phyloP scores from a whole-genome alignment of 2,888 invertebrate genomes.

The Sthenelais limicola region DNA sequence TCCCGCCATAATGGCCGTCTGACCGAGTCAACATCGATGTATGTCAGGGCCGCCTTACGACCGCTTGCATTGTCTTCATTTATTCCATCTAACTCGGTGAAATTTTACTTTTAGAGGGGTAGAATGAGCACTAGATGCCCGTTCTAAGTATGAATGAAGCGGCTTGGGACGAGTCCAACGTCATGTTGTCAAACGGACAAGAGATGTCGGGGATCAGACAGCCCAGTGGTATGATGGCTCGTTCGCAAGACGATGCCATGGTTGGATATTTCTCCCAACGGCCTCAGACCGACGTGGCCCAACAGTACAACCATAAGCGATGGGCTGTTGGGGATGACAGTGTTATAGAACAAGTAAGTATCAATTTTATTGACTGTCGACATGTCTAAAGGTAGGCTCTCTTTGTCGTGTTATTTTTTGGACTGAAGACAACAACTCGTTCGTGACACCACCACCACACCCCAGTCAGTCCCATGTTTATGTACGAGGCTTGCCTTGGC shows the following conservation, averaged over 20 bases:
- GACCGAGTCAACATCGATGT: conserved; percentile 42
- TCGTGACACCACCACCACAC: background rate
- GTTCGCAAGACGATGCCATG: conserved; percentile 89
- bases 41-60: conserved; percentile 26
- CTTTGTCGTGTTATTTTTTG: background rate
- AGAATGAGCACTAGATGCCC: conserved; percentile 64
- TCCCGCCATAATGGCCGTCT: conserved; percentile 45
- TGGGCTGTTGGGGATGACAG: conserved; percentile 94
- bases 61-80: conserved; percentile 4
- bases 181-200: conserved; percentile 53
- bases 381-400: background rate
- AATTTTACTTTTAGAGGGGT: conserved; percentile 31
- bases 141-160: conserved; percentile 69
- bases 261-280: conserved; percentile 93
- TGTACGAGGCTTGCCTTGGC: background rate
- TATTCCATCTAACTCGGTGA: background rate
- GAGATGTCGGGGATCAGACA: conserved; percentile 57
- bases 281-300: conserved; percentile 86
- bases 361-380: background rate
- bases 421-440: background rate
- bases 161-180: conserved; percentile 65
- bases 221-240: conserved; percentile 33
- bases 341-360: conserved; percentile 78
- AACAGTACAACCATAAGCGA: conserved; percentile 74
- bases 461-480: conserved; percentile 20